Evolutionary conservation across 1,140 invertebrate species (phyloP).

Genomic region (Mercenaria mercenaria): DNA sequence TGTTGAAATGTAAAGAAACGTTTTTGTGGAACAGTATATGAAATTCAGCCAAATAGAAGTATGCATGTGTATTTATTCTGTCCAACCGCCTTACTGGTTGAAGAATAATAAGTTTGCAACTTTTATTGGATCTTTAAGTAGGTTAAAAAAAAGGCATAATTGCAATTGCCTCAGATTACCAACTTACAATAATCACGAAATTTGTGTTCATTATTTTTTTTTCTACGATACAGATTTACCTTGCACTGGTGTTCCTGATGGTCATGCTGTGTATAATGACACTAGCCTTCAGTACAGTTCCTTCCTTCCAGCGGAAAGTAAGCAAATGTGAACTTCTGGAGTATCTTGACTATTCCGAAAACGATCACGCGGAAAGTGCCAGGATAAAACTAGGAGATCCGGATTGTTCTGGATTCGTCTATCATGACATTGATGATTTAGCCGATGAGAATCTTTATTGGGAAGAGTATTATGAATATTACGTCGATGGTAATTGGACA

Average conservation of each 20-base stretch:
- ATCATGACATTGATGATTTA: background rate
- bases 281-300: conserved; percentile 29
- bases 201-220: background rate
- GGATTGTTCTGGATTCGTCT: background rate
- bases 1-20: too few relatives aligned
- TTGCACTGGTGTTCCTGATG: conserved; percentile 29
- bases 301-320: conserved; percentile 18
- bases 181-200: too few relatives aligned
- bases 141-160: too few relatives aligned
- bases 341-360: conserved; percentile 23
- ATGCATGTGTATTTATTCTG: too few relatives aligned
- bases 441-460: background rate
- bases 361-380: background rate
- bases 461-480: background rate
- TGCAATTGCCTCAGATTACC: too few relatives aligned
- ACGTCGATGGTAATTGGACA: background rate
- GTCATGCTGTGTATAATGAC: conserved; percentile 26
- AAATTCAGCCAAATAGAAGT: too few relatives aligned
- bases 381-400: background rate
- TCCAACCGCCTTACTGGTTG: too few relatives aligned
- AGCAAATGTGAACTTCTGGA: conserved; percentile 23
- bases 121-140: too few relatives aligned
- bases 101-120: too few relatives aligned
- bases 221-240: conserved; percentile 17
- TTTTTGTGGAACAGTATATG: too few relatives aligned